Conservation (phyloP, 2,113 vertebrate genomes). For the Sylvietta virens region DNA sequence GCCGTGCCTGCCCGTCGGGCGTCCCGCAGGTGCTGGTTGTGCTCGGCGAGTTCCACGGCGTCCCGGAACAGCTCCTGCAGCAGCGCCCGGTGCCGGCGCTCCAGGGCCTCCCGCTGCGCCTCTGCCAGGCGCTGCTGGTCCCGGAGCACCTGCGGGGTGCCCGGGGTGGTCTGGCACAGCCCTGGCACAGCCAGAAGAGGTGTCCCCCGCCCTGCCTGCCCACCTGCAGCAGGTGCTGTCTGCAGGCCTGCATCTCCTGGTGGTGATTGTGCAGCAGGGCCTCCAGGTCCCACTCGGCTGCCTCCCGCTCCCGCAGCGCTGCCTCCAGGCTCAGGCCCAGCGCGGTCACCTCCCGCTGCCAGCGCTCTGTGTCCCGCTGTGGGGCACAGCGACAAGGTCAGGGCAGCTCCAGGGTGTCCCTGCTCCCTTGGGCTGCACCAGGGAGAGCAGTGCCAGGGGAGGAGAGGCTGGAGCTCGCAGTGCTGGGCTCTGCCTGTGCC, state of each 20-base stretch:
- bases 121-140: slow-evolving; percentile 75
- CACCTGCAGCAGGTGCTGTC: slow-evolving; percentile 79
- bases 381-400: not conserved
- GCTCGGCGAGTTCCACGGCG: slow-evolving; percentile 59
- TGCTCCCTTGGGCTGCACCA: not conserved
- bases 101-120: slow-evolving; percentile 68
- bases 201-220: not conserved
- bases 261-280: slow-evolving; percentile 60
- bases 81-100: slow-evolving; percentile 67
- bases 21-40: slow-evolving; percentile 74
- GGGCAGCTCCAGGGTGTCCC: not conserved
- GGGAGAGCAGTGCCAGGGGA: not conserved
- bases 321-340: slow-evolving; percentile 78
- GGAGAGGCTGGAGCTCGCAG: not conserved
- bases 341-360: slow-evolving; percentile 65
- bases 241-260: slow-evolving; percentile 63
- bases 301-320: slow-evolving; percentile 69
- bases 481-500: not conserved
- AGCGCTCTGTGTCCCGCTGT: slow-evolving; percentile 46
- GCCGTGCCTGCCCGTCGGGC: slow-evolving; percentile 35
- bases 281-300: slow-evolving; percentile 71
- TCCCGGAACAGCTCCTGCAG: slow-evolving; percentile 78
- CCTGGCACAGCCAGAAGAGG: not conserved
- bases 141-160: slow-evolving; percentile 71
- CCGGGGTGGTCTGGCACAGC: too few relatives aligned